Base-by-base conservation (phyloP, 2,888 invertebrate species). In the Baronia brevicornis region DNA sequence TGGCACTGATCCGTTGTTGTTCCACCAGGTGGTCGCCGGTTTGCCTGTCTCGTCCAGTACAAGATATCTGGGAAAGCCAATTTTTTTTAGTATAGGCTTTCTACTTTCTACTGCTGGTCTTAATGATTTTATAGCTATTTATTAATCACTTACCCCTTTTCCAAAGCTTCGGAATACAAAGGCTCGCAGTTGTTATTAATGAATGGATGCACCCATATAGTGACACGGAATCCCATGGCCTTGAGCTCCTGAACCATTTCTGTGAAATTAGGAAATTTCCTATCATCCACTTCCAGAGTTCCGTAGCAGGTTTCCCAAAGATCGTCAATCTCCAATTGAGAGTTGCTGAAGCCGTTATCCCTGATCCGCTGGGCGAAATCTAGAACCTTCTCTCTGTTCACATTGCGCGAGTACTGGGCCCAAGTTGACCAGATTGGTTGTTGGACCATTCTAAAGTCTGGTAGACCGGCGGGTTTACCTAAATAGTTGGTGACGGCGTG, bases 371-470 rank as follows among this genome's bases (percentile, higher is more conserved):
- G 51, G 0, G 91, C 92, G 50, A 90, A 94, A 0, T 87, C 71
- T 1, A 88, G 49, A 0, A 94, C 84, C 2, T 87, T 79, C 0
- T 48, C 43, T 14, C 92, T 89, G 40, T 88, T 85, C 0, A 96
- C 89, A 6, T 82, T 60, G 23, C 70, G 65, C n/a, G 87, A 84
- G 58, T 90, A 93, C 48, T 89, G 87, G 0, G 92, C 92, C 93
- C 94, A 94, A 0, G 95, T 95, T 0, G 95, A 94, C 95, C 95
- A 96, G 37, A 96, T 90, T 0, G 96, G 96, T 53, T 92, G 80
- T 30, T 84, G 68, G 1, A 96, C 87, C 88, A 95, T 91, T 7
- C 86, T 67, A 28, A 71, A 77, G 46, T 91, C 88, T 0, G 93
- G 93, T 17, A 86, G 59, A 19, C 71, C 87, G 4, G 69, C 68